Evolutionary conservation across 2,113 vertebrate species (phyloP).

Genomic region (Halichoerus grypus): DNA sequence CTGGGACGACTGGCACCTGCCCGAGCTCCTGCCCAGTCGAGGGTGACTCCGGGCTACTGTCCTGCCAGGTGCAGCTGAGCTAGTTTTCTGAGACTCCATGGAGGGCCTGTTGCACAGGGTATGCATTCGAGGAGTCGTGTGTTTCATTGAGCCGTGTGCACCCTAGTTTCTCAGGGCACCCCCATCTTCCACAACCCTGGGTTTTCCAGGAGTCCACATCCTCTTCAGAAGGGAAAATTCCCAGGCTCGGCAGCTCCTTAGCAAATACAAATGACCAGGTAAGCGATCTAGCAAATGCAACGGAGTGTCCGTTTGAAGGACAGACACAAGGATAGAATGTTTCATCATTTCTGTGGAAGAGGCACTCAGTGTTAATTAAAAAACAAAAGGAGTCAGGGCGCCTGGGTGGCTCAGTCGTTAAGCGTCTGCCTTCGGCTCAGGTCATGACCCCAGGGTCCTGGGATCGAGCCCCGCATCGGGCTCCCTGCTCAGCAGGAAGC

Average conservation of each 20-base stretch:
- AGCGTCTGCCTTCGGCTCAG: no score
- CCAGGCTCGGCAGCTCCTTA: neutral
- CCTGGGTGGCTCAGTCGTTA: no score
- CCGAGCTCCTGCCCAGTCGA: no score
- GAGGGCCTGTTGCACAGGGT: neutral
- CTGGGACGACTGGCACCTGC: neutral
- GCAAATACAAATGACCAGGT: neutral
- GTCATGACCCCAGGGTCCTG: no score
- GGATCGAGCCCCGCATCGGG: no score
- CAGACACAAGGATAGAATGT: neutral
- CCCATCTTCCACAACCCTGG: no score
- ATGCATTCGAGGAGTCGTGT: fast-evolving
- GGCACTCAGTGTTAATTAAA: neutral
- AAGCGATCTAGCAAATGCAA: neutral
- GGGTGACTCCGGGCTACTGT: neutral
- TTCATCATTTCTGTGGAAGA: neutral
- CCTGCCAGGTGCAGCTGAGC: fast-evolving
- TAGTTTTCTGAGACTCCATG: neutral
- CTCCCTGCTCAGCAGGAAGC: no score
- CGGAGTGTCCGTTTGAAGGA: neutral
- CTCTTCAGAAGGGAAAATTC: neutral
- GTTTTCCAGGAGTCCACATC: neutral
- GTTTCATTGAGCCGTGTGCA: neutral
- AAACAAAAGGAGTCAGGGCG: neutral
- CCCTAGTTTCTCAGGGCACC: neutral